Base-by-base conservation (phyloP, 2,888 invertebrate species). In the Zootermopsis nevadensis region DNA sequence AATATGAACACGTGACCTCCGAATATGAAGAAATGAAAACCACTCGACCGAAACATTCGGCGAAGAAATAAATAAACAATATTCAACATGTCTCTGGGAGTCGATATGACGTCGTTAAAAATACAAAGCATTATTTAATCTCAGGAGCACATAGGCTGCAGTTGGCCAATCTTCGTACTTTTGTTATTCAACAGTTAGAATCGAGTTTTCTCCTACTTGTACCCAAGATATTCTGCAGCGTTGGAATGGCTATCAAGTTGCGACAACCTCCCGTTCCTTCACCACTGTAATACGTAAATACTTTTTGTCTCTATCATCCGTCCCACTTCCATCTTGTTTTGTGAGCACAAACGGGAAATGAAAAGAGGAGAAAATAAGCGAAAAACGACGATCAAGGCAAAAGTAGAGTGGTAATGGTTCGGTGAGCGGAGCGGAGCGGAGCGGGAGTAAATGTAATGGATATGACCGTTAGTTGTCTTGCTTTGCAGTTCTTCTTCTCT, bases 381-480 rank as follows among this genome's bases (percentile, higher is more conserved):
- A 74, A 74, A 74, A 74, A 74, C 72, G 35, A 42, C 42, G 74
- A 74, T 74, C 74, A 74, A 42, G 74, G 38, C n/a, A 60, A 60
- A n/a, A 6, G 2, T n/a, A 60, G n/a, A n/a, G 60, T n/a, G 60
- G 60, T 60, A 60, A 12, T 60, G 8, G n/a, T 12, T 35, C 4
- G 67, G 67, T 30, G 30, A 69, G 67, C 12, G 69, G 33, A 33
- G 30, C 7, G 35, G 33, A 33, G n/a, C 10, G 38, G 22, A 15
- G 31, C 2, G 69, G 69, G 33, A 48, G 53, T 77, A 35, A 79
- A 79, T 60, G 79, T 79, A 79, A 79, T 79, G 79, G 79, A 79
- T 79, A 79, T 35, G 19, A 66, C 79, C 66, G 60, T 79, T 60
- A 79, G 79, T 79, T 79, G 74, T 38, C 74, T 74, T 74, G 74